These are phyloP conservation scores for Sycophaga agraensis DNA, from an alignment of 1,140 invertebrate species.

Conservation along the genomic window DNA sequence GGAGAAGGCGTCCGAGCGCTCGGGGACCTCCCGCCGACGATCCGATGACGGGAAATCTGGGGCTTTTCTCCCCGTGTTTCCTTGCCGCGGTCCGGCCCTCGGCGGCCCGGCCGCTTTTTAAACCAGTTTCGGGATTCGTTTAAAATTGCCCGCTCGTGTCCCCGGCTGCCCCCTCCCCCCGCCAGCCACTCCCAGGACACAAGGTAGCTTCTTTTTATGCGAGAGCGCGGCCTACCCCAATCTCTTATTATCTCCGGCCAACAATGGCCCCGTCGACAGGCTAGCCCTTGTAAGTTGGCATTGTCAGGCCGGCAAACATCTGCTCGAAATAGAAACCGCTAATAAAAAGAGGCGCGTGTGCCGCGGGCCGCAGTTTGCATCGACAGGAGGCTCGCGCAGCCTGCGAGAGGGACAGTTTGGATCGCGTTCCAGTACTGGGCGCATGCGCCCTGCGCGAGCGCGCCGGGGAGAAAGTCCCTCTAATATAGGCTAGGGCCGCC, in stretches of 20 bases:
- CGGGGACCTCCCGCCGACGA: conserved; percentile 7
- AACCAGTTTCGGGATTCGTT: conserved; percentile 8
- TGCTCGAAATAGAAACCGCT: conserved; percentile 56
- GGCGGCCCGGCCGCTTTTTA: conserved; percentile 21
- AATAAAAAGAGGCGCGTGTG: too few species aligned
- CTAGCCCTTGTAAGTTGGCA: conserved; percentile 40
- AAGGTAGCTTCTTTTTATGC: too few species aligned
- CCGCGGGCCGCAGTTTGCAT: too few species aligned
- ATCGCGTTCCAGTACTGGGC: too few species aligned
- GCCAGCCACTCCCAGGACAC: not conserved
- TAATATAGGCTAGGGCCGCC: too few species aligned
- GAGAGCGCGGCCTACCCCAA: conserved; percentile 37
- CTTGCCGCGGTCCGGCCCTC: conserved; percentile 19
- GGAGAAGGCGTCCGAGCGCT: not conserved
- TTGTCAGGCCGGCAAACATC: conserved; percentile 49
- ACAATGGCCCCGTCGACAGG: conserved; percentile 48
- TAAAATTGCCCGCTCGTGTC: conserved; percentile 24
- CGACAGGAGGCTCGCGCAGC: too few species aligned
- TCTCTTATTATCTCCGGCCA: conserved; percentile 44
- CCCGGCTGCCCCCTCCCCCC: not conserved
- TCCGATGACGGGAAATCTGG: conserved; percentile 20
- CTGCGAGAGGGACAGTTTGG: too few species aligned
- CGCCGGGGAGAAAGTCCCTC: too few species aligned
- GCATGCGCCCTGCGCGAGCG: too few species aligned
- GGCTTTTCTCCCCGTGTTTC: not conserved